Base-by-base conservation (phyloP, 1,140 invertebrate genomes). In the Ostrea denselamellosa region DNA sequence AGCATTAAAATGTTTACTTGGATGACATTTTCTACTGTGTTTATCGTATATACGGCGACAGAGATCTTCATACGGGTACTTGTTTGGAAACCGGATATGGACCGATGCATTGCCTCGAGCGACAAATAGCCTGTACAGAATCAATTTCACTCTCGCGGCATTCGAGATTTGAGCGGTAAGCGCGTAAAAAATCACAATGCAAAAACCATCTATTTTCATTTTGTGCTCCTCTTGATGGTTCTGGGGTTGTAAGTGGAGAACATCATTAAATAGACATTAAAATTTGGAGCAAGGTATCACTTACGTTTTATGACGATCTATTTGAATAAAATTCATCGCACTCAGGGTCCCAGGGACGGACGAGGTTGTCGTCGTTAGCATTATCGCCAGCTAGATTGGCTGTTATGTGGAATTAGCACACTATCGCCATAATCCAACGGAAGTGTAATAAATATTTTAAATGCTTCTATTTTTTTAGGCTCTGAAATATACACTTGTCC, bases 1-100 rank as follows among this genome's bases (percentile, higher is more conserved):
- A 77, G 68, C 68, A 77, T 77, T 77, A 77, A 77, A 77, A 77
- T 77, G 68, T 77, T 77, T 77, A 77, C 68, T 77, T 77, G 25
- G 28, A 77, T 77, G 68, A 77, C 68, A 77, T 77, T 34, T 77
- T 25, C 68, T 77, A 34, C 28, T 9, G 68, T 77, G 9, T 28
- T 77, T 34, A 77, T 25, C 68, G 25, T 25, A 77, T 77, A 77
- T 28, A 28, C 68, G 68, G 68, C 68, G 68, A 77, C 68, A 77
- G 68, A 12, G 28, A 28, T 77, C 68, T 77, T 77, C 25, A 22
- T 77, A 77, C 68, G 28, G 68, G 68, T 17, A 22, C 28, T 77
- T 77, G 68, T 25, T 17, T 77, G 68, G 68, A 77, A 77, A 77
- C 68, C 68, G 68, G 68, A 77, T 77, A 77, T 77, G 68, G 68